Conservation (phyloP, 2,113 vertebrate genomes). For the Marmota monax region DNA sequence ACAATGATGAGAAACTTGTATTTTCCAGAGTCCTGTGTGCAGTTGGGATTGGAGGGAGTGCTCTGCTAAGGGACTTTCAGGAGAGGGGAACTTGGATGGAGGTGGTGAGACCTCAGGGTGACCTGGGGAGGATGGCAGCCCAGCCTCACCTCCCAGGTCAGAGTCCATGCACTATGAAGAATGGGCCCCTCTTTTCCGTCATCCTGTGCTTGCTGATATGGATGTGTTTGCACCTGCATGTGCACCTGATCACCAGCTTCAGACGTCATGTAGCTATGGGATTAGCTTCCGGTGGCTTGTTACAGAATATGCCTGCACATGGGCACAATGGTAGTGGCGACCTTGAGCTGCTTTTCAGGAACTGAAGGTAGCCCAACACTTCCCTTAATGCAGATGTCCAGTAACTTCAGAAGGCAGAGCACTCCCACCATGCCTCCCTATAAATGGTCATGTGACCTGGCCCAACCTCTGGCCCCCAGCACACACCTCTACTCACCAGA, state of each 20-base stretch:
- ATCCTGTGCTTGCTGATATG: accelerated
- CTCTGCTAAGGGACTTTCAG: neutral
- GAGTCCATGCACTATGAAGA: neutral
- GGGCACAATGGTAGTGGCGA: neutral
- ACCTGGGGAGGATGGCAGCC: neutral
- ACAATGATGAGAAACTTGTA: accelerated
- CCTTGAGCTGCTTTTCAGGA: neutral
- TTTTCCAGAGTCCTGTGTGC: neutral
- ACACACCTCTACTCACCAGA: too few species aligned
- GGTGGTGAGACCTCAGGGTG: neutral
- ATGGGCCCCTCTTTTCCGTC: accelerated
- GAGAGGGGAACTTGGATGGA: neutral
- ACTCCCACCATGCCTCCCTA: neutral
- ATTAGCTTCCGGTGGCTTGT: neutral
- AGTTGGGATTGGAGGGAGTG: neutral
- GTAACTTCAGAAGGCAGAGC: neutral
- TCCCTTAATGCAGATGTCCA: neutral
- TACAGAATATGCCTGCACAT: neutral
- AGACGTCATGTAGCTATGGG: neutral
- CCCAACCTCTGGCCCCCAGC: neutral
- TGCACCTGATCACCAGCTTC: neutral
- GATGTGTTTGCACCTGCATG: too few species aligned
- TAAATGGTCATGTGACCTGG: neutral
- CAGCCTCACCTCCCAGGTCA: neutral
- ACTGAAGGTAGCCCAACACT: neutral